Base-by-base conservation (phyloP, 2,888 invertebrate species). In the Tenthredo mesomela region DNA sequence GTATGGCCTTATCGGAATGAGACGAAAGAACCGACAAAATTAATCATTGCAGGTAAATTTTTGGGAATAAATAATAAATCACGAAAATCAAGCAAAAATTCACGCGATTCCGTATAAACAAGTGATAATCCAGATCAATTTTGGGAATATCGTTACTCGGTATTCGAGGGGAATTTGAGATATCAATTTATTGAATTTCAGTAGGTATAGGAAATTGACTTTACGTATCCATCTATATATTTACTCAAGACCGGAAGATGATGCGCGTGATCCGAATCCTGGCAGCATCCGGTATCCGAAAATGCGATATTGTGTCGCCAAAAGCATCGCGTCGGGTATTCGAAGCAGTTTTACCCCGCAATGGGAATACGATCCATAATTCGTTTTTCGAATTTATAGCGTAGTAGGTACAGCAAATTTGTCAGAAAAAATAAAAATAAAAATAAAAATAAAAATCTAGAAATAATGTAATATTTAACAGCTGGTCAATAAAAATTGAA, bases 161-260 rank as follows among this genome's bases (percentile, higher is more conserved):
- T 21, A 75, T 25, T 75, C 75, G 21, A 25, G 77, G 25, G 15
- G 3, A 33, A 50, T 54, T 77, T 50, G 29, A n/a, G n/a, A 54
- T 29, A 25, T n/a, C 29, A 15, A 33, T 77, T 54, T 54, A 77
- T 54, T 33, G 77, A 77, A 77, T 54, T 50, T n/a, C 47, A 29
- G 43, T 47, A 75, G 75, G 75, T 50, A 75, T 47, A 75, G 75
- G 75, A 75, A 75, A 75, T 75, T 47, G 75, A 15, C 12, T 75
- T 47, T 15, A 25, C 43, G 47, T 47, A 47, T 75, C 70, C 70
- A 75, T 18, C 54, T 54, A 67, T 33, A 50, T 75, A 54, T 50
- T 77, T 54, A 10, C 29, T 29, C 29, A 29, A 33, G 21, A 9
- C 77, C 77, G 77, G 77, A 77, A 54, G 29, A 77, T 18, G 54